Evolutionary conservation across 2,113 vertebrate species (phyloP).

Genomic region (Onychostruthus taczanowskii): DNA sequence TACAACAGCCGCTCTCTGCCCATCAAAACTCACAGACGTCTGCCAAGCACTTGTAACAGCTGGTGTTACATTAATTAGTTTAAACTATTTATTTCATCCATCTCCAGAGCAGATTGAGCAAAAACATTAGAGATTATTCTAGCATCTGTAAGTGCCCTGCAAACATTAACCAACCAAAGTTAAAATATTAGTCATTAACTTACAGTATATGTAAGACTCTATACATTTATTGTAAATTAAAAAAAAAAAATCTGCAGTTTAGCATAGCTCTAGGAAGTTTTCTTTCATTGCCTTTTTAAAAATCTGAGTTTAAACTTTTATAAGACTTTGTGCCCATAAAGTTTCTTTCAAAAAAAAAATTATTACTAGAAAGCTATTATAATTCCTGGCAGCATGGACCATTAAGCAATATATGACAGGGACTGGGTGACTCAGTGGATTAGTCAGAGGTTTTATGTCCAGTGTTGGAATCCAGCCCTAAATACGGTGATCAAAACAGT

Average conservation of each 20-base stretch:
- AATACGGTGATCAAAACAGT: slow-evolving; percentile 77
- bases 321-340: slow-evolving; percentile 67
- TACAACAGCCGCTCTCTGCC: slow-evolving; percentile 88
- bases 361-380: slow-evolving; percentile 75
- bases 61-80: slow-evolving; percentile 99
- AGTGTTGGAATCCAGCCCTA: slow-evolving; percentile 79
- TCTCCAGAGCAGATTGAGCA: slow-evolving; percentile 99
- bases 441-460: slow-evolving; percentile 80
- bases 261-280: slow-evolving; percentile 3
- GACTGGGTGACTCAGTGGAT: slow-evolving; percentile 77
- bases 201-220: slow-evolving; percentile 71
- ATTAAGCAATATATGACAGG: slow-evolving; percentile 81
- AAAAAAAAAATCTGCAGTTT: background rate
- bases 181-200: slow-evolving; percentile 89
- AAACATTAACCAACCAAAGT: slow-evolving; percentile 96
- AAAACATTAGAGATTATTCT: slow-evolving; percentile 99
- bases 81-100: slow-evolving; percentile 99
- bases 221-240: background rate
- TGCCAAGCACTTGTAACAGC: slow-evolving; percentile 99
- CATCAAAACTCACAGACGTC: slow-evolving; percentile 99
- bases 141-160: slow-evolving; percentile 99
- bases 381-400: slow-evolving; percentile 76
- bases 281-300: slow-evolving; percentile 34
- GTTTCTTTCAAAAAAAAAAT: slow-evolving; percentile 69
- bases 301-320: slow-evolving; percentile 52